Conservation (phyloP, 2,888 invertebrate genomes). For the Pyrocoelia pectoralis region DNA sequence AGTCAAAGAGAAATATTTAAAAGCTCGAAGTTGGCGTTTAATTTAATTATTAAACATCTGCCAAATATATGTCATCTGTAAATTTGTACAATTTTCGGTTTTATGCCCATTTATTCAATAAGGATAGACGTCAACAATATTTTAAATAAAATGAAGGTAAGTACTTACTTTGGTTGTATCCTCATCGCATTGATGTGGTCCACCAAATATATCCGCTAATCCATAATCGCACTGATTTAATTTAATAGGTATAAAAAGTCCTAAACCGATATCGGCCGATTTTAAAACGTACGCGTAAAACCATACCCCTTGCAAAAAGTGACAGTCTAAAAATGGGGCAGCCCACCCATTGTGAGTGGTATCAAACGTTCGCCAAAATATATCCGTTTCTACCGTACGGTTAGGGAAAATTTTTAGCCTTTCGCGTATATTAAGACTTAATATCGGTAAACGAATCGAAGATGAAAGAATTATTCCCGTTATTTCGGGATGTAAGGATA, state of each 20-base stretch:
- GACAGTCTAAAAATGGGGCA: slow-evolving; percentile 58
- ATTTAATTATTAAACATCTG: too few relatives aligned
- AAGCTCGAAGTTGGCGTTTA: too few relatives aligned
- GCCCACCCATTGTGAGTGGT: slow-evolving; percentile 58
- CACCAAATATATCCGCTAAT: slow-evolving; percentile 73
- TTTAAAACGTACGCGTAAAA: slow-evolving; percentile 54
- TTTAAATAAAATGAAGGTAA: background rate
- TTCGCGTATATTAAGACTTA: slow-evolving; percentile 51
- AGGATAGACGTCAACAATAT: too few relatives aligned
- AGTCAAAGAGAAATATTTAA: too few relatives aligned
- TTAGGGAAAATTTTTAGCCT: slow-evolving; percentile 52
- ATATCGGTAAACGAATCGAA: slow-evolving; percentile 46
- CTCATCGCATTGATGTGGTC: slow-evolving; percentile 67
- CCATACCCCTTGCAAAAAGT: slow-evolving; percentile 53
- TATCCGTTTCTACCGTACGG: slow-evolving; percentile 61
- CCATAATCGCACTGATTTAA: slow-evolving; percentile 78
- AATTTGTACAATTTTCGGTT: too few relatives aligned
- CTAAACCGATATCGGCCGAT: slow-evolving; percentile 46
- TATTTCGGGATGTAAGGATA: slow-evolving; percentile 60
- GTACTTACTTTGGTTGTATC: slow-evolving; percentile 61
- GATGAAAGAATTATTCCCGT: slow-evolving; percentile 56
- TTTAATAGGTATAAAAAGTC: slow-evolving; percentile 61
- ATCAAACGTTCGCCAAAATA: slow-evolving; percentile 65
- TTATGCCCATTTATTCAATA: too few relatives aligned
- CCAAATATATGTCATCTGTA: too few relatives aligned